Base-by-base conservation (phyloP, 2,113 vertebrate genomes). In the Dipodomys stephensi region DNA sequence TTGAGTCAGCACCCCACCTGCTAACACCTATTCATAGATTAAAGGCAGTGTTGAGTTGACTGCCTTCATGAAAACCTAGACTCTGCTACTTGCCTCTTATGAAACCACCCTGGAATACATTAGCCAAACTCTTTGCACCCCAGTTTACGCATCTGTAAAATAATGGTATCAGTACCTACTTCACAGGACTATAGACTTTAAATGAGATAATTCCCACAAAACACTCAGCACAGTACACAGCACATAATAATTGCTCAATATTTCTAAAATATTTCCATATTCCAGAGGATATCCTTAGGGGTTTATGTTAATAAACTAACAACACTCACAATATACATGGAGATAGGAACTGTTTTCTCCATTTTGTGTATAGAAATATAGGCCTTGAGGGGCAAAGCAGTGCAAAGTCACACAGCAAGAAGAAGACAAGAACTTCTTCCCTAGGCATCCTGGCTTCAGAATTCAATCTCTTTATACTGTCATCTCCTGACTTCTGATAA, bases 171-270 rank as follows among this genome's bases (percentile, higher is more conserved):
- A n/a, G 12, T 83, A 57, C 2, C 49, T 86, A 3, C 27, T 89
- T 94, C 64, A 80, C 5, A 89, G 7, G 35, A 25, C 25, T 68
- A 0, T 82, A 27, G 87, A 74, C 13, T 71, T 96, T 82, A 94
- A 90, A 77, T 78, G 39, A 91, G 25, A 74, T 65, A 25, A 78
- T 88, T 92, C 28, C 81, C 77, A 60, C 19, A 81, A 91, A 91
- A 35, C 6, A 32, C 1, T 83, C 64, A 81, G 27, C 12, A 32
- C 20, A 87, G 46, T 18, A 7, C 8, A 32, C 13, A 53, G 13
- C 13, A 23, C 22, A 79, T 30, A 53, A 65, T 53, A 39, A 93
- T 82, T 83, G 78, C 15, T 78, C 92, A 79, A 87, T 7, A 62
- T 76, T 60, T 83, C 18, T 72, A 77, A 84, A 65, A 92, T 71